phyloP scores from a whole-genome alignment of 2,113 vertebrate species.

The Leucopternis melanops region DNA sequence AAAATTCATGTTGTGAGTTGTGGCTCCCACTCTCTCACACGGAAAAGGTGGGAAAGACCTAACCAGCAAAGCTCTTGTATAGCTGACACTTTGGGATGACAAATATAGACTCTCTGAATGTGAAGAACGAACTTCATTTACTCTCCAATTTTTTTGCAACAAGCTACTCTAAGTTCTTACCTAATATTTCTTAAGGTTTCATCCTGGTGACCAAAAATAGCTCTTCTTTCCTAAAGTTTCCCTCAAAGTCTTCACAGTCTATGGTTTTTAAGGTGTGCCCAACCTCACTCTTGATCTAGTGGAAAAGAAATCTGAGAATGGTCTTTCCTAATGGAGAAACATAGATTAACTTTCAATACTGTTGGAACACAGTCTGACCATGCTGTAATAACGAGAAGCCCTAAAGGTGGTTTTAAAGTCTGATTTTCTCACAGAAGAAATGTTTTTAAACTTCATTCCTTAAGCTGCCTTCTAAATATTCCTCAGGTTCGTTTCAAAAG shows the following conservation, averaged over 20 bases:
- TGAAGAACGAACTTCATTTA: neutral
- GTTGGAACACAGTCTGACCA: neutral
- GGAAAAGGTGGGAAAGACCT: neutral
- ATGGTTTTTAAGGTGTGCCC: neutral
- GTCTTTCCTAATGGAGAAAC: neutral
- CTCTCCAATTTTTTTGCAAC: neutral
- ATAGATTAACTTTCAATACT: neutral
- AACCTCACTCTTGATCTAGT: neutral
- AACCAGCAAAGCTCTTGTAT: neutral
- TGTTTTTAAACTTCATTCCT: neutral
- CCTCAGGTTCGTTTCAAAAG: neutral
- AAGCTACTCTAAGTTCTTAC: neutral
- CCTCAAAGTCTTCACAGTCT: neutral
- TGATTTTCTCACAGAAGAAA: neutral
- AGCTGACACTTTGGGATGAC: neutral
- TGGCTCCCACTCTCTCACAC: neutral
- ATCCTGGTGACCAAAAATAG: neutral
- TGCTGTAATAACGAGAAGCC: fast-evolving
- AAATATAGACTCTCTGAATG: neutral
- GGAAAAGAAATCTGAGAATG: neutral
- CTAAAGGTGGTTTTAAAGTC: neutral
- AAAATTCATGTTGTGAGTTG: fast-evolving
- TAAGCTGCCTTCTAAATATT: neutral
- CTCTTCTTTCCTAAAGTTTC: neutral
- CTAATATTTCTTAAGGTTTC: neutral